These are phyloP conservation scores for Hydrotaea diabolus DNA, from an alignment of 2,888 invertebrate genomes.

Conservation along the genomic window DNA sequence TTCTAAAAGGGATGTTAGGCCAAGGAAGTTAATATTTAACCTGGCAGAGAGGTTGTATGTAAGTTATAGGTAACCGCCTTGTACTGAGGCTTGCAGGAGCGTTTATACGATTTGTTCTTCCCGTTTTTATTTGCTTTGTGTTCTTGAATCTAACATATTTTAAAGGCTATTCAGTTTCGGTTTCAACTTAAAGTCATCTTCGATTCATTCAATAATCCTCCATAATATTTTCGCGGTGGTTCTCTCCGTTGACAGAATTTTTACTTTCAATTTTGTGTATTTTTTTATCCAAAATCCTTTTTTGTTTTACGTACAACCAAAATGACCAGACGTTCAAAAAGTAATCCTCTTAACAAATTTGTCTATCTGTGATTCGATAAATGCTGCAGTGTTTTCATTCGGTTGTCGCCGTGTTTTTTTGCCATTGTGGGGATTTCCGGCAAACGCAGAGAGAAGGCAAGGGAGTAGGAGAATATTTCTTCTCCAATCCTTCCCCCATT, in stretches of 20 bases:
- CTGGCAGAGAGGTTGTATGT: too few species aligned
- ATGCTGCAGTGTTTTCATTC: conserved; percentile 13
- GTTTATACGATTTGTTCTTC: too few species aligned
- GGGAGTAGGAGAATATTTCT: not conserved
- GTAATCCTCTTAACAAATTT: conserved; percentile 62
- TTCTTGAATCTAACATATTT: too few species aligned
- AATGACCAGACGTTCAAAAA: conserved; percentile 53
- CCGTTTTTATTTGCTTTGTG: too few species aligned
- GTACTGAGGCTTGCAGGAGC: too few species aligned
- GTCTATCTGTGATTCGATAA: conserved; percentile 53
- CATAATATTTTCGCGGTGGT: not conserved
- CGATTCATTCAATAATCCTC: too few species aligned
- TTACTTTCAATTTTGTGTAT: not conserved
- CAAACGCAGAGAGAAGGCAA: not conserved
- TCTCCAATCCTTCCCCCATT: too few species aligned
- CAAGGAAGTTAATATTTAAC: too few species aligned
- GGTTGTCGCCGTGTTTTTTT: conserved; percentile 2
- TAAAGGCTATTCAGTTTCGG: too few species aligned
- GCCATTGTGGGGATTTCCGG: not conserved
- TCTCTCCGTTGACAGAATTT: not conserved
- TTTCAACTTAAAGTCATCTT: too few species aligned
- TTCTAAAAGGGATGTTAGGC: too few species aligned
- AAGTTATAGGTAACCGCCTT: too few species aligned
- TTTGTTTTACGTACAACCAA: conserved; percentile 25
- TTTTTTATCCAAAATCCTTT: conserved; percentile 11